phyloP scores from a whole-genome alignment of 2,797 vertebrate genomes.

The Pseudocheirus occidentalis region DNA sequence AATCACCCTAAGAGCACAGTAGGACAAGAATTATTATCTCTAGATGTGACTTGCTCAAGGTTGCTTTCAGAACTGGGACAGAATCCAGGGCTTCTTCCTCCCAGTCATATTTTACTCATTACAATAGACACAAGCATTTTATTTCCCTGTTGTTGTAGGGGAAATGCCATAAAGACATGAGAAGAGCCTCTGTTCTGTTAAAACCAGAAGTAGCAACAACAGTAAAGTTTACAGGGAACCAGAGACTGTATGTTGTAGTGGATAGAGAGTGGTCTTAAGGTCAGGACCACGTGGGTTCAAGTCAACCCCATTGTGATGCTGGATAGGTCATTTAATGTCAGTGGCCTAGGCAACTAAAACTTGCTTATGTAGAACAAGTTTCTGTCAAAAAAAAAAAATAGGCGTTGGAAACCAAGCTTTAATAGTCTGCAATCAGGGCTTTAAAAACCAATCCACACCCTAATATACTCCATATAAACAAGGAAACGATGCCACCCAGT shows the following conservation, averaged over 20 bases:
- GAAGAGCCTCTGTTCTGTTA: background rate
- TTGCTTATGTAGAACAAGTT: too few relatives aligned
- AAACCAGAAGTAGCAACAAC: background rate
- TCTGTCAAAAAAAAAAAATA: background rate
- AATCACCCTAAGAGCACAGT: background rate
- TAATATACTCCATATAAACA: slow-evolving; percentile 5
- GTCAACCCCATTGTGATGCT: background rate
- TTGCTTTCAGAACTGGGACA: background rate
- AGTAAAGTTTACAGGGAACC: background rate
- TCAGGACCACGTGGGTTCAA: background rate
- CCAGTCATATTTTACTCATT: background rate
- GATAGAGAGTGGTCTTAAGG: background rate
- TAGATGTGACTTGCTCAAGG: background rate
- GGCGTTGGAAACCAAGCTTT: slow-evolving; percentile 28
- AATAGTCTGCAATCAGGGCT: background rate
- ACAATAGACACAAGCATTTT: background rate
- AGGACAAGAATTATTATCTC: background rate
- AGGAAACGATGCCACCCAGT: slow-evolving; percentile 68
- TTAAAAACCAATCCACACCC: slow-evolving; percentile 30
- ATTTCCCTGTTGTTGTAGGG: background rate
- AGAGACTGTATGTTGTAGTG: background rate
- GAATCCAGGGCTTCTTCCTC: background rate
- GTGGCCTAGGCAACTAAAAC: background rate
- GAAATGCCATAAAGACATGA: background rate
- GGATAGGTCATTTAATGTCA: background rate